Evolutionary conservation across 2,888 invertebrate genomes (phyloP).

Genomic region (Eremobia ochroleuca): DNA sequence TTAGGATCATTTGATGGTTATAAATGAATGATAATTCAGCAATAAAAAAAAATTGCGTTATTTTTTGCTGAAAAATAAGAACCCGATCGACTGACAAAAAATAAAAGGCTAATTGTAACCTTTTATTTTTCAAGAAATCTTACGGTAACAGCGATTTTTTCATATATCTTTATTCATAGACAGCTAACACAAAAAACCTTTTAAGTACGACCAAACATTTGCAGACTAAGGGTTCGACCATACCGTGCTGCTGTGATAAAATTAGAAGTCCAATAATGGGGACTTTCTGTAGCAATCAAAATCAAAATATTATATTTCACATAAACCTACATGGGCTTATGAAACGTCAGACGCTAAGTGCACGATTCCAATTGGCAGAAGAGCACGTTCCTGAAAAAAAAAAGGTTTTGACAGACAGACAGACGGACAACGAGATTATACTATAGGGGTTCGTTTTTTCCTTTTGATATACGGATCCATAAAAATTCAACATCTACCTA

Average conservation of each 20-base stretch:
- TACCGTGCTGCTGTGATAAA: not conserved
- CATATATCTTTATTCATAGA: constrained; percentile 34
- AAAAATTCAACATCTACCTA: not conserved
- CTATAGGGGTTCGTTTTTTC: too few relatives aligned
- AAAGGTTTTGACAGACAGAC: too few relatives aligned
- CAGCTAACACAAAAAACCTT: constrained; percentile 23
- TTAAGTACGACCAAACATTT: constrained; percentile 24
- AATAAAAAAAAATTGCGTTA: not conserved
- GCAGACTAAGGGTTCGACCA: not conserved
- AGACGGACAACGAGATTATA: too few relatives aligned
- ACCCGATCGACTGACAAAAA: not conserved
- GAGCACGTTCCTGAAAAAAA: too few relatives aligned
- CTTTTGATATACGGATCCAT: not conserved
- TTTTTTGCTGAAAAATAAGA: not conserved
- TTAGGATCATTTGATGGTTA: too few relatives aligned
- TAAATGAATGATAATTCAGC: not conserved
- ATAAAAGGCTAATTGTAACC: too few relatives aligned
- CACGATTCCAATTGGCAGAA: too few relatives aligned
- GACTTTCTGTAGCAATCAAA: not conserved
- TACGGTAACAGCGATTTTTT: not conserved
- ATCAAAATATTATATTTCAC: too few relatives aligned
- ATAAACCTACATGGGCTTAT: too few relatives aligned
- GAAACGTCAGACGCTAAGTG: too few relatives aligned
- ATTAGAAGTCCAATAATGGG: not conserved
- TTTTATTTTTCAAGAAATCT: too few relatives aligned